A percentile compares a stretch with the other conserved stretches of the same genome.
Conservation (phyloP, 2,888 invertebrate genomes). For the Ceramica pisi region DNA sequence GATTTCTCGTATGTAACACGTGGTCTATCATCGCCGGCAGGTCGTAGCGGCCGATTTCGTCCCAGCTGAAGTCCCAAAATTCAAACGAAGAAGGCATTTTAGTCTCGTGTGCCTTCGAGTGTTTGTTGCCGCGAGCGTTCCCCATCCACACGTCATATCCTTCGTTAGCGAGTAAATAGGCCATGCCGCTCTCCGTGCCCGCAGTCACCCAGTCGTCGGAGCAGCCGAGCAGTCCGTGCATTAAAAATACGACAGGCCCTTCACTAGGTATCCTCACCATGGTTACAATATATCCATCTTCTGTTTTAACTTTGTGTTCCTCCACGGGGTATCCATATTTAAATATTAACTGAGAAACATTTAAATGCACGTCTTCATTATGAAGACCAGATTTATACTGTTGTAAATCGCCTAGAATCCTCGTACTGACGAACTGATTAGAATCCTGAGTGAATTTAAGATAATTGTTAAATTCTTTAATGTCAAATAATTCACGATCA, state of each 20-base stretch:
- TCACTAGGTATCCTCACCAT: constrained; percentile 93
- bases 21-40: constrained; percentile 94
- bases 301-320: constrained; percentile 90
- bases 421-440: constrained; percentile 44
- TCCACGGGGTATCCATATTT: constrained; percentile 67
- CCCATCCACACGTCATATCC: constrained; percentile 95
- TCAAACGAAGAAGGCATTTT: constrained; percentile 74
- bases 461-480: constrained; percentile 46
- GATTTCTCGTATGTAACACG: constrained; percentile 89
- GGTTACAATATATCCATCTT: constrained; percentile 94
- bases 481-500: constrained; percentile 35
- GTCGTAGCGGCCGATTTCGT: constrained; percentile 94
- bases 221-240: constrained; percentile 93
- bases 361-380: constrained; percentile 63
- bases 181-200: constrained; percentile 88
- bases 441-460: constrained; percentile 33
- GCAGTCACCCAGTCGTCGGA: constrained; percentile 93
- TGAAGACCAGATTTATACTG: constrained; percentile 40
- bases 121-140: constrained; percentile 93
- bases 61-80: constrained; percentile 94
- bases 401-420: constrained; percentile 28
- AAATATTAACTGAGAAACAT: constrained; percentile 59
- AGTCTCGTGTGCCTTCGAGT: constrained; percentile 88
- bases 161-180: constrained; percentile 88
- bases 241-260: constrained; percentile 90